phyloP scores from a whole-genome alignment of 2,113 vertebrate genomes.

The Taxidea taxus region DNA sequence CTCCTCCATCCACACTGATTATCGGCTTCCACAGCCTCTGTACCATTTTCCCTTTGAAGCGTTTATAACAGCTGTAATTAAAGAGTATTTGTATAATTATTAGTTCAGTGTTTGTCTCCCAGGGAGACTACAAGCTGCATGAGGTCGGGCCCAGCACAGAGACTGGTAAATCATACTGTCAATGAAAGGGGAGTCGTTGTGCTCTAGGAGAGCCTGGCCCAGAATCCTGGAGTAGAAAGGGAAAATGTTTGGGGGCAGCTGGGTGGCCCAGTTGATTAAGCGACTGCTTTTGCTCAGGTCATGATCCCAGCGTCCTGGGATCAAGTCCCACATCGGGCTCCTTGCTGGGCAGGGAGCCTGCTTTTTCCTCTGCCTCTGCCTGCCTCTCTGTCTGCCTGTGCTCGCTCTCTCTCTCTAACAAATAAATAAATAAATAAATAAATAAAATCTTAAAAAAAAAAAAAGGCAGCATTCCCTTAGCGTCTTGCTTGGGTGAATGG shows the following conservation, averaged over 20 bases:
- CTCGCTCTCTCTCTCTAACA: too few relatives aligned
- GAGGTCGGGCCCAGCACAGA: neutral
- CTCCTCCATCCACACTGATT: neutral
- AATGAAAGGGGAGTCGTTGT: neutral
- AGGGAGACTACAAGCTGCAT: slow-evolving; percentile 12
- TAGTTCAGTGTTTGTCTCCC: slow-evolving; percentile 58
- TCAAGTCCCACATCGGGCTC: too few relatives aligned
- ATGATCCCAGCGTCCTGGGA: too few relatives aligned
- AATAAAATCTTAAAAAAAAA: too few relatives aligned
- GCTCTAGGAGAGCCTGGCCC: neutral
- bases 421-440: too few relatives aligned
- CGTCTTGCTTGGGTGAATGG: neutral
- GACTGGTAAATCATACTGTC: neutral
- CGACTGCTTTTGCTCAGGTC: too few relatives aligned
- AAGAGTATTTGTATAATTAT: slow-evolving; percentile 69
- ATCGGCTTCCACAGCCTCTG: slow-evolving; percentile 21
- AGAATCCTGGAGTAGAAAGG: neutral
- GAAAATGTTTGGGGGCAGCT: neutral
- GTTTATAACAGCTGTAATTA: slow-evolving; percentile 65
- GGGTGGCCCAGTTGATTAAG: too few relatives aligned
- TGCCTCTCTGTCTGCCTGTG: too few relatives aligned
- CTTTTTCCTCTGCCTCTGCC: too few relatives aligned
- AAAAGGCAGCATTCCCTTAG: neutral
- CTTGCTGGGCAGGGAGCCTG: too few relatives aligned
- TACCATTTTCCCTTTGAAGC: slow-evolving; percentile 65